Conservation (phyloP, 1,140 invertebrate species). For the Papilio polyxenes region DNA sequence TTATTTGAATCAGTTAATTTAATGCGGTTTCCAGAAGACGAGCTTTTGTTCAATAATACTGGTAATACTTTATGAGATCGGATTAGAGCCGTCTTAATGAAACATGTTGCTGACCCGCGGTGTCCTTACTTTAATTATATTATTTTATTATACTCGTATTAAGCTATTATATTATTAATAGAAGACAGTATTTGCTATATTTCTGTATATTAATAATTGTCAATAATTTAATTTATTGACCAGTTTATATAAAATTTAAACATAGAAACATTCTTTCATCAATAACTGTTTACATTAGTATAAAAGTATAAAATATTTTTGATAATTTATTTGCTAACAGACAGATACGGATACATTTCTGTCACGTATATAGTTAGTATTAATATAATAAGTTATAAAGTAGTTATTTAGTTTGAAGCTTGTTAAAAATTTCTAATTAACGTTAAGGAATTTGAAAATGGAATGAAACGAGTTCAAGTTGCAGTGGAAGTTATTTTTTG, state of each 20-base stretch:
- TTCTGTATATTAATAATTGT: too few relatives aligned
- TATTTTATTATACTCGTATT: not conserved
- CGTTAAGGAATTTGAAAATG: not conserved
- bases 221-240: not conserved
- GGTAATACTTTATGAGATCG: not conserved
- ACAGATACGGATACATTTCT: not conserved
- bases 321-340: not conserved
- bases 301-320: not conserved
- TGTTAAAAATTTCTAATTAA: slow-evolving; percentile 19
- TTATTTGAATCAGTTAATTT: not conserved
- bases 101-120: not conserved
- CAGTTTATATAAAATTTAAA: not conserved
- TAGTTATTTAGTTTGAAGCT: slow-evolving; percentile 6
- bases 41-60: not conserved
- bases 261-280: too few relatives aligned
- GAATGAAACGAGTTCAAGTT: not conserved
- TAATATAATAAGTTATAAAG: slow-evolving; percentile 4
- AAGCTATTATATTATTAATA: not conserved
- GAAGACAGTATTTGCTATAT: too few relatives aligned
- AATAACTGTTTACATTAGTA: too few relatives aligned
- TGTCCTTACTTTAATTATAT: not conserved
- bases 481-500: not conserved
- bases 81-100: not conserved
- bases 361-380: not conserved
- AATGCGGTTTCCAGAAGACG: not conserved